phyloP scores from a whole-genome alignment of 2,888 invertebrate genomes.

The Hypsopygia costalis region DNA sequence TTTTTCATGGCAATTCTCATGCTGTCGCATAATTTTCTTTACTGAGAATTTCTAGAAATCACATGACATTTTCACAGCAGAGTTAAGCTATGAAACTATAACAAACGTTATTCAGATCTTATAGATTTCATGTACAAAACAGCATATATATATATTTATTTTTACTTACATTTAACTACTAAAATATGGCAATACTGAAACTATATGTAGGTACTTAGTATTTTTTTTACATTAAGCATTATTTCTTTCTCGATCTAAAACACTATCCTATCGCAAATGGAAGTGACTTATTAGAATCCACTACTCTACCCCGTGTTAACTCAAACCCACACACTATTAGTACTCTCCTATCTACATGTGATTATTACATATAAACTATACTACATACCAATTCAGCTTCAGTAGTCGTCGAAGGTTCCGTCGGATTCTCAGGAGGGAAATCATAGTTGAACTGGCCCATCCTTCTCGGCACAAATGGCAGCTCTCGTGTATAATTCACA shows the following conservation, averaged over 20 bases:
- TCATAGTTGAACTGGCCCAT: constrained; percentile 39
- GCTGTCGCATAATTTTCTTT: no score
- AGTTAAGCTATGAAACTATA: no score
- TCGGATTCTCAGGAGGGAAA: constrained; percentile 32
- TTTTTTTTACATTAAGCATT: no score
- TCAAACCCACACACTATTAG: constrained; percentile 33
- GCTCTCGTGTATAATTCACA: constrained; percentile 41
- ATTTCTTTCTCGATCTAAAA: constrained; percentile 9
- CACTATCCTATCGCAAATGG: constrained; percentile 19
- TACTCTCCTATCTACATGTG: constrained; percentile 23
- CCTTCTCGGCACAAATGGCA: constrained; percentile 39
- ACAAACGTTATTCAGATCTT: no score
- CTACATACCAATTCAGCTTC: constrained; percentile 64
- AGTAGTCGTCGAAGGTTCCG: constrained; percentile 39
- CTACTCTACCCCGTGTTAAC: constrained; percentile 21
- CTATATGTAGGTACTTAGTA: no score
- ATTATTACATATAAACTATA: constrained; percentile 9
- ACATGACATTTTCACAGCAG: no score
- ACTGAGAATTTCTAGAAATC: no score
- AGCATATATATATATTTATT: no score
- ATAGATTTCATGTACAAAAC: no score
- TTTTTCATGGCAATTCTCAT: no score
- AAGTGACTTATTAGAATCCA: constrained; percentile 18
- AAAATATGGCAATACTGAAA: no score
- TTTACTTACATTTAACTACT: no score